These are phyloP conservation scores for Chionis minor DNA, from an alignment of 2,113 vertebrate genomes.

Conservation along the genomic window DNA sequence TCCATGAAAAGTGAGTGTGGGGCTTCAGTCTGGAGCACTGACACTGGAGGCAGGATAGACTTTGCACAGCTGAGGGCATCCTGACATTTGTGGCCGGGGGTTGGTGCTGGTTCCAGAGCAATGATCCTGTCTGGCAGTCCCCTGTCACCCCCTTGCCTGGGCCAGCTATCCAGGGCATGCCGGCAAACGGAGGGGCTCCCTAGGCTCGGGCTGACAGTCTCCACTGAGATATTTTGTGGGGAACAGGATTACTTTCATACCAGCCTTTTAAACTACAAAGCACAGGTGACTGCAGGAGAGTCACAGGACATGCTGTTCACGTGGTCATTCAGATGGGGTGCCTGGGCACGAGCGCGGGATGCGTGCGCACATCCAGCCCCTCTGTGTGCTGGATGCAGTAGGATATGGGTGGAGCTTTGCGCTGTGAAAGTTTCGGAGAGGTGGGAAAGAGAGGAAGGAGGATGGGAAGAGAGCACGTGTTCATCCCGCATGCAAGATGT, in stretches of 20 bases:
- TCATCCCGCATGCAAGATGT: not conserved
- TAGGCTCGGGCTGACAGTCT: accelerated
- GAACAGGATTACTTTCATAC: not conserved
- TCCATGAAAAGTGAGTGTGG: not conserved
- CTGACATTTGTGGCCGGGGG: accelerated
- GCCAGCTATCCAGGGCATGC: not conserved
- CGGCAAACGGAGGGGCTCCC: not conserved
- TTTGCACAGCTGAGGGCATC: not conserved
- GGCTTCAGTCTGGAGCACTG: not conserved
- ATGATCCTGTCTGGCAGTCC: not conserved
- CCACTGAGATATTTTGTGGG: accelerated
- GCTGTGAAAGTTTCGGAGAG: not conserved
- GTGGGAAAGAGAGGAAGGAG: not conserved
- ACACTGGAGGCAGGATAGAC: not conserved
- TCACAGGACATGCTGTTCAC: accelerated
- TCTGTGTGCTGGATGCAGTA: not conserved
- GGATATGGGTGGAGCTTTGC: not conserved
- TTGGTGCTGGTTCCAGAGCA: not conserved
- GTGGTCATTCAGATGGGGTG: accelerated
- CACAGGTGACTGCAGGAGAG: not conserved
- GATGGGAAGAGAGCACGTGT: not conserved
- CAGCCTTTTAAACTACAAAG: not conserved
- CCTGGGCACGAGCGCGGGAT: not conserved
- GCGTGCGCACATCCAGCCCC: not conserved
- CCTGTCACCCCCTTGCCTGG: accelerated